phyloP scores from a whole-genome alignment of 2,797 vertebrate species.

The Botia almorhae region DNA sequence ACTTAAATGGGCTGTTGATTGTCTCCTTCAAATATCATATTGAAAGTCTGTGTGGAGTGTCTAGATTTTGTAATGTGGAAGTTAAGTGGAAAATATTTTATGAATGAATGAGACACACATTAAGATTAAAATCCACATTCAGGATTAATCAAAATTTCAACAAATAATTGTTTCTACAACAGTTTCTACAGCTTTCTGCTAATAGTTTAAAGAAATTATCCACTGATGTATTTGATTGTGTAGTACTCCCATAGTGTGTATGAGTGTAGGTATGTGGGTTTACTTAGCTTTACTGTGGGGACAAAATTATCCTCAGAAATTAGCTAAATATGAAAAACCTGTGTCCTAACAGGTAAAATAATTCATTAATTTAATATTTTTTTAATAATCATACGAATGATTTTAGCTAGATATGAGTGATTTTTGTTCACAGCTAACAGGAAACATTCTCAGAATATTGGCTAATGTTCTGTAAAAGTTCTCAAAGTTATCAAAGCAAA shows the following conservation, averaged over 20 bases:
- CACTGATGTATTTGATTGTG: not conserved
- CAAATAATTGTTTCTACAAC: not conserved
- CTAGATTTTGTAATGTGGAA: not conserved
- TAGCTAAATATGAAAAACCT: not conserved
- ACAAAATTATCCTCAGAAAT: not conserved
- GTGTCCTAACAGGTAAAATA: not conserved
- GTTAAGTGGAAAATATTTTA: not conserved
- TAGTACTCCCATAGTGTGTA: constrained; percentile 18
- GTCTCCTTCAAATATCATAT: not conserved
- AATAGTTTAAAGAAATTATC: not conserved
- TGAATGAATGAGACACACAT: constrained; percentile 4
- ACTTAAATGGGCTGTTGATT: not conserved
- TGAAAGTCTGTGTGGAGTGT: not conserved
- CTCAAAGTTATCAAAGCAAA: no score
- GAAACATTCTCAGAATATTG: no score
- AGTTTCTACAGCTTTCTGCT: not conserved
- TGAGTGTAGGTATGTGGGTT: not conserved
- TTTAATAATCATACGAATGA: not conserved
- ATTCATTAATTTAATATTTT: no score
- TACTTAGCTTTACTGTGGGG: not conserved
- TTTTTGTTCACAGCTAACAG: no score
- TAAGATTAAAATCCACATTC: not conserved
- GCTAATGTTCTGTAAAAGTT: no score
- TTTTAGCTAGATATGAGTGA: no score
- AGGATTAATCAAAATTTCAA: not conserved